Percentiles rank a stretch among this genome's conserved stretches.
These are phyloP conservation scores for Gnatocerus cornutus DNA, from an alignment of 2,888 invertebrate genomes.

Conservation along the genomic window DNA sequence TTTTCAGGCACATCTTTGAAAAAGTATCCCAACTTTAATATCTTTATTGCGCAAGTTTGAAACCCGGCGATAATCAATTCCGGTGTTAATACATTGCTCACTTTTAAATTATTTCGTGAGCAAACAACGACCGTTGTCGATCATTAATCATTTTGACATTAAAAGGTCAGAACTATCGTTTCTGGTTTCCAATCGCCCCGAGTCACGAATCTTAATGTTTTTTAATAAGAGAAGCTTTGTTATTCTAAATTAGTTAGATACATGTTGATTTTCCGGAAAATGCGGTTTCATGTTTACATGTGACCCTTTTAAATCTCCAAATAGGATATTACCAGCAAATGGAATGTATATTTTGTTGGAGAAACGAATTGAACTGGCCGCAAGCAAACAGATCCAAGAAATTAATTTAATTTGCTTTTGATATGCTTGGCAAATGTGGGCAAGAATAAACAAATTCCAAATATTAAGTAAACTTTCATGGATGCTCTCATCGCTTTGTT, in stretches of 20 bases:
- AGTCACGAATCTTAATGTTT: slow-evolving; percentile 22
- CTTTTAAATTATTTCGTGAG: slow-evolving; percentile 31
- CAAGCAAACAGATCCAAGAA: slow-evolving; percentile 22
- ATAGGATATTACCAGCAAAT: slow-evolving; percentile 9
- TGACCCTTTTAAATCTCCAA: slow-evolving; percentile 7
- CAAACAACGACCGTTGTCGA: slow-evolving; percentile 21
- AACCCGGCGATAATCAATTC: slow-evolving; percentile 6
- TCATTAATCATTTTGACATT: slow-evolving; percentile 33
- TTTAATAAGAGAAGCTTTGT: slow-evolving; percentile 3
- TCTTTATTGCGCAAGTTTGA: slow-evolving; percentile 32
- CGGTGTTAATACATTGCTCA: neutral
- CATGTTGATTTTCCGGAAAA: slow-evolving; percentile 2
- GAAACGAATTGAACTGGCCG: slow-evolving; percentile 19
- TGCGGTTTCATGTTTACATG: slow-evolving; percentile 1
- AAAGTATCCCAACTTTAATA: slow-evolving; percentile 19
- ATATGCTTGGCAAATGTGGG: slow-evolving; percentile 4
- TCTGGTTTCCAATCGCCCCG: slow-evolving; percentile 14
- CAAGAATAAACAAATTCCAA: slow-evolving; percentile 16
- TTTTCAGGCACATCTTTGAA: slow-evolving; percentile 21
- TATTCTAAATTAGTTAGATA: neutral
- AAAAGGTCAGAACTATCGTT: slow-evolving; percentile 17
- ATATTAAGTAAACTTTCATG: slow-evolving; percentile 1
- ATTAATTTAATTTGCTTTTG: slow-evolving; percentile 31
- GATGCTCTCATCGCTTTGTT: no score
- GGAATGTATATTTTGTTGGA: slow-evolving; percentile 1